A percentile compares a stretch with the other conserved stretches of the same genome.
Conservation (phyloP, 2,888 invertebrate species). For the Drosophila mimica region DNA sequence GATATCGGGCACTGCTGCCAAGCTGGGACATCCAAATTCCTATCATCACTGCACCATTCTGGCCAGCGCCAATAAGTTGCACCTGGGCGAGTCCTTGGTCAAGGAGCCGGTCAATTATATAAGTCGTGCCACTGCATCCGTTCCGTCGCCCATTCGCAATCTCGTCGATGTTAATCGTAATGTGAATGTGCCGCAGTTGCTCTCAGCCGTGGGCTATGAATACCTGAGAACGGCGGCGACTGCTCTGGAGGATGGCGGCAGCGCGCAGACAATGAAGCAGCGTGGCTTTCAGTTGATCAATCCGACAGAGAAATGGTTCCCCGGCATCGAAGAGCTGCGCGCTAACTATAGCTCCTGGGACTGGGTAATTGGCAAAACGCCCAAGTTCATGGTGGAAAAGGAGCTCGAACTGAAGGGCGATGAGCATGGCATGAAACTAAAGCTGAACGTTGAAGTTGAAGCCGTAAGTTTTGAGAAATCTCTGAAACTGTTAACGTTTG, state of each 20-base stretch:
- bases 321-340: constrained; percentile 90
- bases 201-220: constrained; percentile 93
- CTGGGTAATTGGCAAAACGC: constrained; percentile 95
- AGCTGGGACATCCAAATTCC: constrained; percentile 93
- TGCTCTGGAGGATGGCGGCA: constrained; percentile 90
- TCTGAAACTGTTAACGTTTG: too few species aligned
- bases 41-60: constrained; percentile 99
- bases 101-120: constrained; percentile 92
- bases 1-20: constrained; percentile 98
- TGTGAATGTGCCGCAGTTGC: constrained; percentile 89
- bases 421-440: constrained; percentile 86
- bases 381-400: constrained; percentile 90
- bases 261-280: constrained; percentile 89
- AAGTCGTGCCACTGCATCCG: constrained; percentile 94
- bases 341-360: constrained; percentile 92
- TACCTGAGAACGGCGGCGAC: constrained; percentile 91
- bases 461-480: constrained; percentile 66
- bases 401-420: constrained; percentile 85
- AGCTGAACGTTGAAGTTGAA: constrained; percentile 86
- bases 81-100: constrained; percentile 90
- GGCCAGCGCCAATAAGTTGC: constrained; percentile 92
- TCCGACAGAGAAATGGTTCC: constrained; percentile 95
- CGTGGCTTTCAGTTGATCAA: constrained; percentile 94
- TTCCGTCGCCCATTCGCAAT: constrained; percentile 93
- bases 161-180: constrained; percentile 90